These are phyloP conservation scores for Carpatolechia fugitivella DNA, from an alignment of 2,888 invertebrate species.

Conservation along the genomic window DNA sequence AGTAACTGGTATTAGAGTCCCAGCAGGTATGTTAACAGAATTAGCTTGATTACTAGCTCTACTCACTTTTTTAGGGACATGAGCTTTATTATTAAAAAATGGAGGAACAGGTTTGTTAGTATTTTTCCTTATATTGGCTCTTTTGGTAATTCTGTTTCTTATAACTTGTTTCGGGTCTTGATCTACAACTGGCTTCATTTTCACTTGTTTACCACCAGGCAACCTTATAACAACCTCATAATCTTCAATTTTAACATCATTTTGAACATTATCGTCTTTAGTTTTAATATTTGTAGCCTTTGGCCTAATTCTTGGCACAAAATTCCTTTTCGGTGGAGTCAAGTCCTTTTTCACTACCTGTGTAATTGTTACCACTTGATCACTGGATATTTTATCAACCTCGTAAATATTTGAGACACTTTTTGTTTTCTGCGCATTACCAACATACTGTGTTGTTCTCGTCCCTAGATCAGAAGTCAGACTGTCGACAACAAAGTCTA, in stretches of 20 bases:
- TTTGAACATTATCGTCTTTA: background rate
- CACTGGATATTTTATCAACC: background rate
- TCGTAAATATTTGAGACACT: background rate
- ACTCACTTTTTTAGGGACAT: conserved; percentile 27
- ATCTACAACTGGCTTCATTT: conserved; percentile 42
- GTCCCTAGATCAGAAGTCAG: conserved; percentile 47
- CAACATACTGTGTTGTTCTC: conserved; percentile 14
- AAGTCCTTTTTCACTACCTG: conserved; percentile 2
- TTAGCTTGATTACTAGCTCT: conserved; percentile 17
- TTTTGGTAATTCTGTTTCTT: conserved; percentile 33
- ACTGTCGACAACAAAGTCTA: conserved; percentile 69
- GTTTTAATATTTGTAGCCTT: conserved; percentile 16
- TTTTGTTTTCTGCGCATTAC: conserved; percentile 25
- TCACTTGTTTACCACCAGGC: conserved; percentile 58
- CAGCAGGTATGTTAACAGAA: conserved; percentile 40
- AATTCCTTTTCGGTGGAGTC: background rate
- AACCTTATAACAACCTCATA: conserved; percentile 65
- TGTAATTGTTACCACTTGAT: background rate
- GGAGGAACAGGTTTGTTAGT: too few relatives aligned
- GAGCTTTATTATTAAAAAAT: too few relatives aligned
- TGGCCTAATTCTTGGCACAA: conserved; percentile 6
- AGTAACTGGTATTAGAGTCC: conserved; percentile 56
- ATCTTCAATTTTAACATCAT: conserved; percentile 29
- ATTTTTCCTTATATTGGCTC: too few relatives aligned
- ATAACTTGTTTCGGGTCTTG: conserved; percentile 52